A percentile compares a stretch with the other conserved stretches of the same genome.
Conservation (phyloP, 1,140 invertebrate species). For the Ridgeia piscesae region DNA sequence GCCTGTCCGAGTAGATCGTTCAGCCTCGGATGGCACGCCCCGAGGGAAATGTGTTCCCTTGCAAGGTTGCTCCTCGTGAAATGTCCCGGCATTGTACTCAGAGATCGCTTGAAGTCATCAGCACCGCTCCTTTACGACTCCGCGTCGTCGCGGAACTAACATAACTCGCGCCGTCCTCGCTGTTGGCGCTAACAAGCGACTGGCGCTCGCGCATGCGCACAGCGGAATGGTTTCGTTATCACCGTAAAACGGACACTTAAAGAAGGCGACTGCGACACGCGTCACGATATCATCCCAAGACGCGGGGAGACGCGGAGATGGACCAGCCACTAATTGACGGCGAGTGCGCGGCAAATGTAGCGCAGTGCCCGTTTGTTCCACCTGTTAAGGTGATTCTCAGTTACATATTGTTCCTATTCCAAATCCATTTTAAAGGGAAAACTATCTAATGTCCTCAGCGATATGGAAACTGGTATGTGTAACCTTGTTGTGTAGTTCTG, state of each 20-base stretch:
- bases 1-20: not conserved
- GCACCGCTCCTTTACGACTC: not conserved
- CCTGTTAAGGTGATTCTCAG: no score
- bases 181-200: not conserved
- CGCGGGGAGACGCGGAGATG: not conserved
- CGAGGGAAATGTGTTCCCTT: not conserved
- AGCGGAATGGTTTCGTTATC: not conserved
- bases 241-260: not conserved
- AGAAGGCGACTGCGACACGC: not conserved
- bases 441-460: no score
- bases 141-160: not conserved
- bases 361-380: no score
- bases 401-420: no score
- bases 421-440: no score
- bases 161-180: not conserved
- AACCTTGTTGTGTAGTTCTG: no score
- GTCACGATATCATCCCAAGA: not conserved
- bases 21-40: not conserved
- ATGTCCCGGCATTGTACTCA: not conserved
- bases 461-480: no score
- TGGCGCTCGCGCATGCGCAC: not conserved
- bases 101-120: not conserved
- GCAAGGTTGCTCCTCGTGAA: not conserved
- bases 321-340: no score
- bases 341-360: no score